Percentiles rank a stretch among this genome's conserved stretches.
These are phyloP conservation scores for Pachyramphus minor DNA, from an alignment of 2,113 vertebrate genomes.

Conservation along the genomic window DNA sequence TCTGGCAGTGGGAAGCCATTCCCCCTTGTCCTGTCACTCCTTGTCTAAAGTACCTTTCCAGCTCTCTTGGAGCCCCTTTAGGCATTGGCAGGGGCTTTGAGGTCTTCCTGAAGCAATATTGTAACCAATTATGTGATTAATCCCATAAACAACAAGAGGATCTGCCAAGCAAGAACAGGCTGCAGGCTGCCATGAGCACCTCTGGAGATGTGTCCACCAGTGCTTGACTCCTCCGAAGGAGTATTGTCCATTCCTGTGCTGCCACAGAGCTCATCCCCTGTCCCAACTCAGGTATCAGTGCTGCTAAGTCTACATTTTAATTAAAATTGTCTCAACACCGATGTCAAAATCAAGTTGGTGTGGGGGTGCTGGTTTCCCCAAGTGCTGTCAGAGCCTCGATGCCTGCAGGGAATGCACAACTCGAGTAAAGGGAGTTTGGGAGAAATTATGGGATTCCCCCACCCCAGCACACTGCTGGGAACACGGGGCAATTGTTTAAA, in stretches of 20 bases:
- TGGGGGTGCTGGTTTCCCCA: accelerated
- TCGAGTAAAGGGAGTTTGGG: background rate
- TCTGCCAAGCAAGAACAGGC: background rate
- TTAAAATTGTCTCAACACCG: background rate
- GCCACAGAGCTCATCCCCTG: background rate
- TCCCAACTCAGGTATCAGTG: accelerated
- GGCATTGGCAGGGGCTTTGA: background rate
- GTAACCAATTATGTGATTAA: background rate
- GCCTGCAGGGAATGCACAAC: background rate
- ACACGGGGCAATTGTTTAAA: background rate
- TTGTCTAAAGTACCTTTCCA: background rate
- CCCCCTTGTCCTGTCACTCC: background rate
- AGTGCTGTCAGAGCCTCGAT: accelerated
- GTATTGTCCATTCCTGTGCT: background rate
- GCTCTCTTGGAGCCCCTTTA: background rate
- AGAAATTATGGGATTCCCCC: background rate
- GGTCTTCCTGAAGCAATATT: background rate
- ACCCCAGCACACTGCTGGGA: background rate
- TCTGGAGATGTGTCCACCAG: background rate
- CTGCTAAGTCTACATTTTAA: background rate
- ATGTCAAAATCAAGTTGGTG: background rate
- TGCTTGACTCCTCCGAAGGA: background rate
- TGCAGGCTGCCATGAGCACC: background rate
- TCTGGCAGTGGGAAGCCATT: background rate
- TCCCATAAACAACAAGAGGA: background rate